phyloP scores from a whole-genome alignment of 2,888 invertebrate species.

The Meteorus colon region DNA sequence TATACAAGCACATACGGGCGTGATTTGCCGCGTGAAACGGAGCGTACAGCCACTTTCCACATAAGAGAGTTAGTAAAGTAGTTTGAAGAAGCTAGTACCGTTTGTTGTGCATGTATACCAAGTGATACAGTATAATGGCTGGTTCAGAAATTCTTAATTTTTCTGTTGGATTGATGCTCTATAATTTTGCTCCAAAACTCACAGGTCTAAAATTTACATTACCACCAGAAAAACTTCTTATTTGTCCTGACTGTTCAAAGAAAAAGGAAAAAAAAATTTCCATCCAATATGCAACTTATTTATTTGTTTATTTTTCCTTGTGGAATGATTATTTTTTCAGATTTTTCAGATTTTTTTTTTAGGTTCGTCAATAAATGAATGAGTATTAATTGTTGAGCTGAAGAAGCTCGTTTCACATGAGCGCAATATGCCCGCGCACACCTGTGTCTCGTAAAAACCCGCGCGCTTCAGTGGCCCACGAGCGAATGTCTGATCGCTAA shows the following conservation, averaged over 20 bases:
- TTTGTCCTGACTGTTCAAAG: neutral
- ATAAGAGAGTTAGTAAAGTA: slow-evolving; percentile 9
- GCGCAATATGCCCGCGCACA: slow-evolving; percentile 22
- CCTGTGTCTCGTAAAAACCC: slow-evolving; percentile 33
- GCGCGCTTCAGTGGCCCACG: slow-evolving; percentile 51
- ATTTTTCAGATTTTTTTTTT: neutral
- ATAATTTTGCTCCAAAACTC: too few relatives aligned
- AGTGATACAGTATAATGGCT: neutral
- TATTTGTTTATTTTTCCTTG: neutral
- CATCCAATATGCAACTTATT: neutral
- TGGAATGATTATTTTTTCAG: neutral
- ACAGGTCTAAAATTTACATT: too few relatives aligned
- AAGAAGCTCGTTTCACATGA: slow-evolving; percentile 5
- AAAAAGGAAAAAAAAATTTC: neutral
- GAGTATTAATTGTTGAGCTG: neutral
- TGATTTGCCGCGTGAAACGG: slow-evolving; percentile 40
- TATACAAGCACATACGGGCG: slow-evolving; percentile 13
- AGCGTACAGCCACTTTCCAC: slow-evolving; percentile 43
- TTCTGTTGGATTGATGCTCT: too few relatives aligned
- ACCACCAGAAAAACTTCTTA: too few relatives aligned
- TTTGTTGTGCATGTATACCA: neutral
- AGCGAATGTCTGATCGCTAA: slow-evolving; percentile 53
- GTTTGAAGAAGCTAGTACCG: slow-evolving; percentile 28
- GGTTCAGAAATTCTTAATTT: neutral
- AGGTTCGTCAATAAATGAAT: neutral